These are phyloP conservation scores for Coilia nasus DNA, from an alignment of 2,797 vertebrate species.

Conservation along the genomic window DNA sequence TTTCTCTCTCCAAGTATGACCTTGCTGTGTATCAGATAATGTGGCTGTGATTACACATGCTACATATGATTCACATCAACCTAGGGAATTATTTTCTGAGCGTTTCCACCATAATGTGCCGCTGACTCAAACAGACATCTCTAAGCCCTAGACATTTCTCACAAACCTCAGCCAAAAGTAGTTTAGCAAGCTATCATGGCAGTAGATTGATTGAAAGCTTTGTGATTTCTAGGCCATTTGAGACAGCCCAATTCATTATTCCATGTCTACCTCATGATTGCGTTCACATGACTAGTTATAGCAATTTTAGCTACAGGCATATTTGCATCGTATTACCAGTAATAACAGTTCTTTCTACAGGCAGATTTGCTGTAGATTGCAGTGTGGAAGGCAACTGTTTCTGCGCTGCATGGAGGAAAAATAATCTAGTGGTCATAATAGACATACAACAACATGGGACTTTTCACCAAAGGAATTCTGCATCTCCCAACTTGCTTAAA, in stretches of 20 bases:
- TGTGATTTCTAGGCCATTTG: background rate
- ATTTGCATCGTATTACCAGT: background rate
- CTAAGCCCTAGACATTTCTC: background rate
- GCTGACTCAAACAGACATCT: background rate
- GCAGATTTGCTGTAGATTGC: background rate
- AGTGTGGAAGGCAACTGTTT: background rate
- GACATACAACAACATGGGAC: background rate
- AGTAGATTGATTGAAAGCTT: background rate
- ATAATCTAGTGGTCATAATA: background rate
- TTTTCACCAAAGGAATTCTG: background rate
- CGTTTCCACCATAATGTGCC: background rate
- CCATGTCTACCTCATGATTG: background rate
- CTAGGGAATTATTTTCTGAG: too few species aligned
- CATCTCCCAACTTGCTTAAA: background rate
- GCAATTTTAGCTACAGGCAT: background rate
- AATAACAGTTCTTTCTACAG: background rate
- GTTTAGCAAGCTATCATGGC: background rate
- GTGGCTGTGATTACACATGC: too few species aligned
- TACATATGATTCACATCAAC: too few species aligned
- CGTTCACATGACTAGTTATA: background rate
- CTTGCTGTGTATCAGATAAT: too few species aligned
- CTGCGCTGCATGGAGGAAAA: background rate
- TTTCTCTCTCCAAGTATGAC: too few species aligned
- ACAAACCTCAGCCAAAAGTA: background rate
- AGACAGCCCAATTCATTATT: background rate